These are phyloP conservation scores for Carassius carassius DNA, from an alignment of 2,113 vertebrate genomes.

Conservation along the genomic window DNA sequence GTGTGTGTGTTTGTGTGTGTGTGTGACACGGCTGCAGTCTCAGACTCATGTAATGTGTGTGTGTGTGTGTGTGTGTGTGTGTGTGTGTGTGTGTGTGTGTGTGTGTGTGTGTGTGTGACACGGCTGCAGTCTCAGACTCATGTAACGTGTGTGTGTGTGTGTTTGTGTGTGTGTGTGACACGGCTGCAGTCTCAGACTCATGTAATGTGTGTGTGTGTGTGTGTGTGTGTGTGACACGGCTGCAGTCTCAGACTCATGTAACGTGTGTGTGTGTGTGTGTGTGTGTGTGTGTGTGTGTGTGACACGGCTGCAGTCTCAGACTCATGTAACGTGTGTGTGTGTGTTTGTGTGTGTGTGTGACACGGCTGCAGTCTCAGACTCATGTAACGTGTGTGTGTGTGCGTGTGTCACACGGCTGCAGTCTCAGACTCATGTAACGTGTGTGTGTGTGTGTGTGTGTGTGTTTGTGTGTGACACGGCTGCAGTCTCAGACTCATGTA, in stretches of 20 bases:
- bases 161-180: conserved; percentile 28
- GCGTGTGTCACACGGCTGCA: too few relatives aligned
- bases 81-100: background rate
- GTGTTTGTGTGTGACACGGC: too few relatives aligned
- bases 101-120: background rate
- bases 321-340: background rate
- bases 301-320: too few relatives aligned
- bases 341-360: conserved; percentile 34
- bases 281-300: background rate
- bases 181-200: conserved; percentile 64
- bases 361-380: conserved; percentile 63
- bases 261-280: conserved; percentile 14
- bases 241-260: too few relatives aligned
- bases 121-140: too few relatives aligned
- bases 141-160: conserved; percentile 15
- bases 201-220: conserved; percentile 36
- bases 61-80: conserved; percentile 42
- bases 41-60: conserved; percentile 6
- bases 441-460: too few relatives aligned
- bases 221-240: conserved; percentile 21
- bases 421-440: too few relatives aligned
- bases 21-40: conserved; percentile 65
- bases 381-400: conserved; percentile 31
- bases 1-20: conserved; percentile 34
- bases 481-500: too few relatives aligned